Evolutionary conservation across 2,888 invertebrate genomes (phyloP), one percentile per base, ranked within the genome.

Genomic region (Drosophila crucigera): DNA sequence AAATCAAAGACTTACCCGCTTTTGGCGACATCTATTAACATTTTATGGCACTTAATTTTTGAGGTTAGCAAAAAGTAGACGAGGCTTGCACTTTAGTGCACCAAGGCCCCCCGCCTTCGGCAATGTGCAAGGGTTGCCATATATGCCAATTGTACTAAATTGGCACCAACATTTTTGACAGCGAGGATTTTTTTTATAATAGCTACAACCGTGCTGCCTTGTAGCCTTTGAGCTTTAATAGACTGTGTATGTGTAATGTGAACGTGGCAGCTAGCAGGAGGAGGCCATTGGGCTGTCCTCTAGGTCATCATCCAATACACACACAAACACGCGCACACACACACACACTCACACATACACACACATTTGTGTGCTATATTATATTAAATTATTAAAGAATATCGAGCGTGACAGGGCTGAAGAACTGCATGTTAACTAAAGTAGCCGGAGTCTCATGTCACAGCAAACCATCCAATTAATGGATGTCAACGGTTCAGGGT

Each of bases 311-410:
- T 22, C 28, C 47, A 47, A 47, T 47, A 16, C 47, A 47, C 16
- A 25, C 7, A 47, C 16, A 41, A 5, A 43, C 22, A 43, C 11
- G 4, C 43, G 9, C 5, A 0, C 16, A 25, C 22, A 25, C 25
- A 47, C 22, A 22, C 7, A 41, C n/a, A 41, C 25, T 2, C 25
- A 25, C 25, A 25, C 25, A 25, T 2, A 25, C 22, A 43, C 22
- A 43, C 22, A 43, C 11, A 43, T 19, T 37, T 37, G 19, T 37
- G 37, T 19, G 37, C 37, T 37, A 7, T 61, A 61, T 67, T 59
- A 65, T 54, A 71, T 68, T 80, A 64, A 80, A 80, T 80, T 80
- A 80, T 80, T 83, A 50, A 80, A 72, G 52, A 68, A 61, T 80
- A 82, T 80, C 80, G 83, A 83, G 68, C 76, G 71, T 64, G 74